These are phyloP conservation scores for Actinia tenebrosa DNA, from an alignment of 64 coral and sea anemone genomes.

Conservation along the genomic window DNA sequence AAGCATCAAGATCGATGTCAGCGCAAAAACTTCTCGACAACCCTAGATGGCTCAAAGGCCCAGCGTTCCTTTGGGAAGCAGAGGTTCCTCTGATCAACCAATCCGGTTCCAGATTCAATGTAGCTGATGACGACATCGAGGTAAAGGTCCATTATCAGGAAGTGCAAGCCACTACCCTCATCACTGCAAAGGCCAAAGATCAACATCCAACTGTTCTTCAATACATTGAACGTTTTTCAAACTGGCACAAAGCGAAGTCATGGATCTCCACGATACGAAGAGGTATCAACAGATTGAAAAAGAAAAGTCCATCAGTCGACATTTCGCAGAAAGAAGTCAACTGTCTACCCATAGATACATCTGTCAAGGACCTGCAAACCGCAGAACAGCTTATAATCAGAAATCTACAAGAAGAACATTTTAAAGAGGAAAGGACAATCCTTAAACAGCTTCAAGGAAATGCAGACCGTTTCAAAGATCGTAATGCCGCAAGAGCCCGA, in stretches of 20 bases:
- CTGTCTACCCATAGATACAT: not conserved
- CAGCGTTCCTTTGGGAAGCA: slow-evolving; percentile 28
- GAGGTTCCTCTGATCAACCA: slow-evolving; percentile 11
- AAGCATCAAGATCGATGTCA: slow-evolving; percentile 39
- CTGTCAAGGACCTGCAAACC: not conserved
- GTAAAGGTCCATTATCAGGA: slow-evolving; percentile 4
- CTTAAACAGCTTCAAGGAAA: slow-evolving; percentile 12
- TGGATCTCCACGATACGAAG: slow-evolving; percentile 32
- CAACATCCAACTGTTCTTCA: not conserved
- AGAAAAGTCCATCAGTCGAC: not conserved
- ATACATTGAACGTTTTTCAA: slow-evolving; percentile 18
- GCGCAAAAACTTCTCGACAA: slow-evolving; percentile 37
- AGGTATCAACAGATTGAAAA: slow-evolving; percentile 14
- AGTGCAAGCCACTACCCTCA: not conserved
- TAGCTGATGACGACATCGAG: slow-evolving; percentile 23
- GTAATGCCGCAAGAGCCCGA: not conserved
- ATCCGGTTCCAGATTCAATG: not conserved
- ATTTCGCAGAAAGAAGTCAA: not conserved
- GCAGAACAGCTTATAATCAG: slow-evolving; percentile 24
- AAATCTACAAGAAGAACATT: slow-evolving; percentile 12
- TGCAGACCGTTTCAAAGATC: slow-evolving; percentile 17
- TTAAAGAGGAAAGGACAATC: not conserved
- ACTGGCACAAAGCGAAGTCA: slow-evolving; percentile 23
- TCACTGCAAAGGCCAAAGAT: not conserved
- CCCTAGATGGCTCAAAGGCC: slow-evolving; percentile 33